Evolutionary conservation across 2,888 invertebrate species (phyloP), one percentile per base, ranked within the genome.

Genomic region (Acronicta aceris): DNA sequence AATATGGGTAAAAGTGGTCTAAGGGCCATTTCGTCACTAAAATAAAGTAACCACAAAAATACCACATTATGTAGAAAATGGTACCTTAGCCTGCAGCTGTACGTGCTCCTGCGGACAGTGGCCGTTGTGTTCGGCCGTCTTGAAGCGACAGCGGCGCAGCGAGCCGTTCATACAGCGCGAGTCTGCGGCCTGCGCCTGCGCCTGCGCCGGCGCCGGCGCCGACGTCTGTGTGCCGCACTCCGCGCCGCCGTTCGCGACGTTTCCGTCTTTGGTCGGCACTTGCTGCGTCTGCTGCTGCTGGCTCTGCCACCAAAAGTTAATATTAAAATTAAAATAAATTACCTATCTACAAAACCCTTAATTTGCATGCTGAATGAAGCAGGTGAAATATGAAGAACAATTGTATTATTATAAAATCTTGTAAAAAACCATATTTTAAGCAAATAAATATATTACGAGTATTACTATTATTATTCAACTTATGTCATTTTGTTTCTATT

Each of bases 81-180:
- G 2, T 47, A 88, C 89, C 89, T 89, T 90, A 75, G 82, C 80
- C 15, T 85, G 86, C 59, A 86, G 61, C 67, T 81, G 78, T 41
- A 81, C 74, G 54, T 84, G 81, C 33, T 89, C 89, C 55, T 83
- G 83, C 59, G 81, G 79, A 65, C 88, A 88, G 67, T 87, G 87
- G 9, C 89, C 91, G 78, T 90, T 89, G 62, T 82, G 85, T 41
- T 88, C 89, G 15, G 67, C 66, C 61, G 73, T 68, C 70, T 83
- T 84, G 62, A 68, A 72, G 48, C 85, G 81, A 60, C 87, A 83
- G 50, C 86, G 83, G 33, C 84, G 84, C 80, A 87, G 78, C 38
- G 89, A 81, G 71, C 91, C 92, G 84, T 91, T 91, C 79, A 85
- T 74, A 50, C 83, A 87, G 10, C 84, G 79, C 51, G 82, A 36